These are phyloP conservation scores for Acanthosepion esculentum DNA, from an alignment of 2,888 invertebrate species.

Conservation along the genomic window DNA sequence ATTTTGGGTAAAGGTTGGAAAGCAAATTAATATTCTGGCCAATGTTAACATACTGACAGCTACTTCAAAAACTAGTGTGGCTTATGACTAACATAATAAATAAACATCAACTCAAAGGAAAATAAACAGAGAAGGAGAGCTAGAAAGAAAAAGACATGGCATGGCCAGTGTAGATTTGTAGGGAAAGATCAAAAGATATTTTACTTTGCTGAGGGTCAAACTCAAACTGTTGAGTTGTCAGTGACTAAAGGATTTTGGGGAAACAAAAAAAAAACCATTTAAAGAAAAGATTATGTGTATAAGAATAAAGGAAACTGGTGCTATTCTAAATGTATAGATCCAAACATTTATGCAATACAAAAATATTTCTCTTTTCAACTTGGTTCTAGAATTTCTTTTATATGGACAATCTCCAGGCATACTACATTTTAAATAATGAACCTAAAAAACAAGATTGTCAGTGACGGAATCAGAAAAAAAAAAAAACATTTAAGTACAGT, in stretches of 20 bases:
- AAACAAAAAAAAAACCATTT: not conserved
- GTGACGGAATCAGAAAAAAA: too few species aligned
- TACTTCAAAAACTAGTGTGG: not conserved
- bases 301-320: not conserved
- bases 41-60: not conserved
- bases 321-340: not conserved
- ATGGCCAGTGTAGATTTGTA: not conserved
- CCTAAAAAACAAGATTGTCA: too few species aligned
- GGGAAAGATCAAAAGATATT: not conserved
- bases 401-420: too few species aligned
- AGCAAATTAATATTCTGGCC: constrained; percentile 14
- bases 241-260: not conserved
- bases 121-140: not conserved
- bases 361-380: too few species aligned
- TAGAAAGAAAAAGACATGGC: too few species aligned
- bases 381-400: too few species aligned
- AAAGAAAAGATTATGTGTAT: not conserved
- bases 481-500: too few species aligned
- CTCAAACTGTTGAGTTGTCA: not conserved
- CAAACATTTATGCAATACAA: not conserved
- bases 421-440: too few species aligned
- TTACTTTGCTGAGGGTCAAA: not conserved
- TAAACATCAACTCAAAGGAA: not conserved
- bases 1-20: not conserved
- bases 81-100: not conserved